Evolutionary conservation across 2,797 vertebrate species (phyloP).

Genomic region (Erpetoichthys calabaricus): DNA sequence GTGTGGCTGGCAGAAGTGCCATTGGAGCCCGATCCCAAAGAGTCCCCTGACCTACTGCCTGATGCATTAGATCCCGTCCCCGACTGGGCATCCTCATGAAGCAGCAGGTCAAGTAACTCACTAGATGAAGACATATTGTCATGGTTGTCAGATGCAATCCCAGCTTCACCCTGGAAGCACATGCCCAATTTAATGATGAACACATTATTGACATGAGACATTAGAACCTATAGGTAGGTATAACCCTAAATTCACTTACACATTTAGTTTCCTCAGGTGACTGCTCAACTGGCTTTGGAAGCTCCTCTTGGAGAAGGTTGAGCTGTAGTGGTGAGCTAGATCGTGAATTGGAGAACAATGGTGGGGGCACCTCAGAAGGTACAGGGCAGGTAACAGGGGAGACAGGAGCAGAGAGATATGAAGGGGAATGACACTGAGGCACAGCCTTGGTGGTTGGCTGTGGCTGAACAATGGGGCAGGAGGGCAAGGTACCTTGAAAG

Average conservation of each 20-base stretch:
- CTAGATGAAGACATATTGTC: slow-evolving; percentile 41
- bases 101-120: slow-evolving; percentile 38
- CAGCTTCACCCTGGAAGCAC: slow-evolving; percentile 34
- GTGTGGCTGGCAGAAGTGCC: slow-evolving; percentile 50
- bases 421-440: too few species aligned
- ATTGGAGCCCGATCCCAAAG: slow-evolving; percentile 36
- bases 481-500: slow-evolving; percentile 19
- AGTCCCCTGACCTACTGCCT: slow-evolving; percentile 50
- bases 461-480: slow-evolving; percentile 7
- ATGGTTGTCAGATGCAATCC: slow-evolving; percentile 37
- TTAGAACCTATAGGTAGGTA: too few species aligned
- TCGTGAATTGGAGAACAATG: slow-evolving; percentile 54
- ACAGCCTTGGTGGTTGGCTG: too few species aligned
- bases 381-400: slow-evolving; percentile 28
- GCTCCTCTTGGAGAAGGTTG: slow-evolving; percentile 67
- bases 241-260: slow-evolving; percentile 23
- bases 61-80: slow-evolving; percentile 53
- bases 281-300: slow-evolving; percentile 42
- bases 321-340: slow-evolving; percentile 75
- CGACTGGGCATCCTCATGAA: slow-evolving; percentile 44
- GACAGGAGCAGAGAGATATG: slow-evolving; percentile 11
- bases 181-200: background rate
- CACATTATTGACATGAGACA: background rate
- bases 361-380: slow-evolving; percentile 19
- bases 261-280: slow-evolving; percentile 10